Conservation (phyloP, 1,140 invertebrate genomes). For the Lethrus apterus region DNA sequence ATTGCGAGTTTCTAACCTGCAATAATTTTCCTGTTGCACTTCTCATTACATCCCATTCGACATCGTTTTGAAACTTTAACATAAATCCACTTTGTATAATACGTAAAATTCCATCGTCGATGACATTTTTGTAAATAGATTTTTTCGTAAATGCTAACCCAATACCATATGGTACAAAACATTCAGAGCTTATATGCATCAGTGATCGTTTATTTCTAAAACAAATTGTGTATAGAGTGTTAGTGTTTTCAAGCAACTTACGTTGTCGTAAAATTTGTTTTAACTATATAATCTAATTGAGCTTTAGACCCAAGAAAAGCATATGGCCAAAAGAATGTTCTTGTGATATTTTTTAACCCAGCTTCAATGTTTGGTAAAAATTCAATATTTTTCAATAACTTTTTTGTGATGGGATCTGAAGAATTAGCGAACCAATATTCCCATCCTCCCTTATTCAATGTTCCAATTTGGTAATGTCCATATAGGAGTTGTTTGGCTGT, state of each 20-base stretch:
- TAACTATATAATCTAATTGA: slow-evolving; percentile 59
- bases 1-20: slow-evolving; percentile 41
- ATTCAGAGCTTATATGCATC: slow-evolving; percentile 61
- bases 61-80: slow-evolving; percentile 55
- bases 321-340: slow-evolving; percentile 63
- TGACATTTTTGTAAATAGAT: slow-evolving; percentile 51
- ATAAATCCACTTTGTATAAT: slow-evolving; percentile 57
- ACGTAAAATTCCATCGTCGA: slow-evolving; percentile 51
- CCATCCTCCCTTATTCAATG: slow-evolving; percentile 65
- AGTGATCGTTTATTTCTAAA: slow-evolving; percentile 49
- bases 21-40: slow-evolving; percentile 50
- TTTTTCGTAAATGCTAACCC: slow-evolving; percentile 52
- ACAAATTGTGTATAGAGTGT: slow-evolving; percentile 8
- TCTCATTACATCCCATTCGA: slow-evolving; percentile 60
- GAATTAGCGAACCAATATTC: slow-evolving; percentile 58
- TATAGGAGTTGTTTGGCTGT: slow-evolving; percentile 51
- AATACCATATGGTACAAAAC: slow-evolving; percentile 60
- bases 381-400: slow-evolving; percentile 56
- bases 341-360: slow-evolving; percentile 61
- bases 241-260: slow-evolving; percentile 32
- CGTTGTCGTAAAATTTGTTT: slow-evolving; percentile 57
- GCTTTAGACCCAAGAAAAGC: slow-evolving; percentile 62
- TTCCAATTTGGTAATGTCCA: slow-evolving; percentile 53
- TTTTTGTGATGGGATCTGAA: slow-evolving; percentile 48
- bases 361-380: slow-evolving; percentile 53